These are phyloP conservation scores for Thyatira batis DNA, from an alignment of 2,888 invertebrate species.

Conservation along the genomic window DNA sequence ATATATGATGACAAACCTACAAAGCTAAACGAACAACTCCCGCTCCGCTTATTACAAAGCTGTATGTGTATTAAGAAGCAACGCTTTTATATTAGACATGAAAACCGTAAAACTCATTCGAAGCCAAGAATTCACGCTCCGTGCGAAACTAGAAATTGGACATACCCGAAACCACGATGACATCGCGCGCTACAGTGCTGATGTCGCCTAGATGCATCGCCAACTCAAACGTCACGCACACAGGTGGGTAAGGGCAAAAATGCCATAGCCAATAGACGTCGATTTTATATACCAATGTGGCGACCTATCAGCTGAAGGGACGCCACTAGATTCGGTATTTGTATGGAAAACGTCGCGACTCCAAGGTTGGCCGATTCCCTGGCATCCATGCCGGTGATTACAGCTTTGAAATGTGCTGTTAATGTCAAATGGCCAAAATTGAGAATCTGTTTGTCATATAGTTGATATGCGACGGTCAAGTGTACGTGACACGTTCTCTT, in stretches of 20 bases:
- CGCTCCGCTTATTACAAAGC: conserved; percentile 25
- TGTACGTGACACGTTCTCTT: conserved; percentile 20
- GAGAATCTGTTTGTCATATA: conserved; percentile 59
- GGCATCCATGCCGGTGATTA: conserved; percentile 67
- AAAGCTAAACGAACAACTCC: neutral
- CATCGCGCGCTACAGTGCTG: conserved; percentile 52
- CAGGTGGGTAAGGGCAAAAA: conserved; percentile 36
- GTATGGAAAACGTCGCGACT: conserved; percentile 58
- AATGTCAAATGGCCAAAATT: conserved; percentile 65
- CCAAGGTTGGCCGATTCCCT: conserved; percentile 73
- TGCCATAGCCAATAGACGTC: conserved; percentile 46
- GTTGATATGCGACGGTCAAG: conserved; percentile 33
- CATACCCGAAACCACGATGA: conserved; percentile 74
- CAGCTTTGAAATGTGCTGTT: conserved; percentile 50
- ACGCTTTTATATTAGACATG: conserved; percentile 26
- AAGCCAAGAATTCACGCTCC: conserved; percentile 46
- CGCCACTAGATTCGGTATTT: conserved; percentile 62
- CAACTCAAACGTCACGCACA: conserved; percentile 55
- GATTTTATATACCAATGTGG: conserved; percentile 42
- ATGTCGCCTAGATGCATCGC: conserved; percentile 52
- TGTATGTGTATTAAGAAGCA: conserved; percentile 18
- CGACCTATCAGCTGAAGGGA: conserved; percentile 59
- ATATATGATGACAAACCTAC: too few relatives aligned
- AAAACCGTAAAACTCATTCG: conserved; percentile 32
- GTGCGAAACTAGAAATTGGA: conserved; percentile 47